phyloP scores from a whole-genome alignment of 2,888 invertebrate genomes.

The Suillia variegata region DNA sequence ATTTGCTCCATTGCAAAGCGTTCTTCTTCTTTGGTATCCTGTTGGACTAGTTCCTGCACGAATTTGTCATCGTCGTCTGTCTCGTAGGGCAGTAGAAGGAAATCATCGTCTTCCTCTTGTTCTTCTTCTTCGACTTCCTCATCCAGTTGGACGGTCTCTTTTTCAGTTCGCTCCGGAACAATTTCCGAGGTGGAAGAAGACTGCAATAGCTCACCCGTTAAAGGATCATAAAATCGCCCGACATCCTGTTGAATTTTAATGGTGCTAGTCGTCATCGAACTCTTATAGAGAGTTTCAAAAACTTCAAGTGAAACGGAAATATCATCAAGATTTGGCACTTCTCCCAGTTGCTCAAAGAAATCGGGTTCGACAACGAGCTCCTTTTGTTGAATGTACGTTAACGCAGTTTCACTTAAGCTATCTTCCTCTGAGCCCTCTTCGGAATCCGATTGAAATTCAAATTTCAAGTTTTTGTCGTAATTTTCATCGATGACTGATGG shows the following conservation, averaged over 20 bases:
- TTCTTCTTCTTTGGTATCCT: constrained; percentile 20
- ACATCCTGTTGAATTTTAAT: too few relatives aligned
- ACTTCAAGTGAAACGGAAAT: constrained; percentile 12
- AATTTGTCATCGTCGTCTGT: not conserved
- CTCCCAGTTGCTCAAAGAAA: constrained; percentile 35
- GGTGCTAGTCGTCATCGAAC: too few relatives aligned
- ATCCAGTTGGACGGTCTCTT: too few relatives aligned
- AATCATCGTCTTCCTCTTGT: constrained; percentile 1
- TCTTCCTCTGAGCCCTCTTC: too few relatives aligned
- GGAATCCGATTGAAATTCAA: too few relatives aligned
- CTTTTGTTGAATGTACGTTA: too few relatives aligned
- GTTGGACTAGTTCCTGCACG: constrained; percentile 17
- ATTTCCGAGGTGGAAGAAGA: not conserved
- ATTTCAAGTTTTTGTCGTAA: too few relatives aligned
- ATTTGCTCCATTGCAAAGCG: constrained; percentile 14
- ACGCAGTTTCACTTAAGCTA: too few relatives aligned
- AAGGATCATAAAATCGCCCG: constrained; percentile 32
- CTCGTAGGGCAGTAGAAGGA: rapidly evolving
- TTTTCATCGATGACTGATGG: too few relatives aligned
- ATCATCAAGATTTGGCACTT: constrained; percentile 34
- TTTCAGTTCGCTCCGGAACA: not conserved
- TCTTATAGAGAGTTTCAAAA: not conserved
- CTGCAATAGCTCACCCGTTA: constrained; percentile 16
- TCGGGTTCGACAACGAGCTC: constrained; percentile 12
- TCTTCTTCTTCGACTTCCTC: constrained; percentile 7